These are phyloP conservation scores for Pegoplata infirma DNA, from an alignment of 2,888 invertebrate species.

Conservation along the genomic window DNA sequence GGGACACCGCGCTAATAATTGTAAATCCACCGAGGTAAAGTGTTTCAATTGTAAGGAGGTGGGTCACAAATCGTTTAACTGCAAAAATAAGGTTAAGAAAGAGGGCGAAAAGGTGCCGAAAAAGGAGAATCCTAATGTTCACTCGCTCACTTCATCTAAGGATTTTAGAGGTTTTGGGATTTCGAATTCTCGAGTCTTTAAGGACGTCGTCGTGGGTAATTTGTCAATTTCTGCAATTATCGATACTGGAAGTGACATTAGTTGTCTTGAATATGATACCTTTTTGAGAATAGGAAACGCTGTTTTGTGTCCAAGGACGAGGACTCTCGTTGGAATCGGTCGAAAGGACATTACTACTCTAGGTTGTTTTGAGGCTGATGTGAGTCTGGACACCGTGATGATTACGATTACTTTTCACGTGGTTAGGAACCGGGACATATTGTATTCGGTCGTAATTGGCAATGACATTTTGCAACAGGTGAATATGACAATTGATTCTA, in stretches of 20 bases:
- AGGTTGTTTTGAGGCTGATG: conserved; percentile 2
- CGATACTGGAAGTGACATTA: conserved; percentile 40
- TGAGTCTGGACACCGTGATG: conserved; percentile 16
- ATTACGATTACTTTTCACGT: conserved; percentile 17
- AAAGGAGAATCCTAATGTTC: neutral
- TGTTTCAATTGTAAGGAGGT: conserved; percentile 9
- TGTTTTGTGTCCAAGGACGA: neutral
- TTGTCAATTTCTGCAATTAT: conserved; percentile 26
- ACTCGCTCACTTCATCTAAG: neutral
- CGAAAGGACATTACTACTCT: conserved; percentile 33
- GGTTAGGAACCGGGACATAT: conserved; percentile 7
- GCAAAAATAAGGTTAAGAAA: neutral
- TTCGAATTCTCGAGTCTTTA: conserved; percentile 28
- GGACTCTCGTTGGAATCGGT: conserved; percentile 32
- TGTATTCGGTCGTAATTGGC: conserved; percentile 18
- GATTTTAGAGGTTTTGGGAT: no score
- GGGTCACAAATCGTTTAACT: conserved; percentile 27
- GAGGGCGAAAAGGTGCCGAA: neutral
- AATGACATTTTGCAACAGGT: conserved; percentile 16
- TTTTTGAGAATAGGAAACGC: conserved; percentile 22
- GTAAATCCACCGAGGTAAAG: neutral
- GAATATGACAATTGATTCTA: neutral
- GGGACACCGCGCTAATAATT: neutral
- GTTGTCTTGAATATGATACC: conserved; percentile 22
- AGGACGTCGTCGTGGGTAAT: neutral